phyloP scores from a whole-genome alignment of 2,797 vertebrate genomes.

The Heterohyrax brucei region DNA sequence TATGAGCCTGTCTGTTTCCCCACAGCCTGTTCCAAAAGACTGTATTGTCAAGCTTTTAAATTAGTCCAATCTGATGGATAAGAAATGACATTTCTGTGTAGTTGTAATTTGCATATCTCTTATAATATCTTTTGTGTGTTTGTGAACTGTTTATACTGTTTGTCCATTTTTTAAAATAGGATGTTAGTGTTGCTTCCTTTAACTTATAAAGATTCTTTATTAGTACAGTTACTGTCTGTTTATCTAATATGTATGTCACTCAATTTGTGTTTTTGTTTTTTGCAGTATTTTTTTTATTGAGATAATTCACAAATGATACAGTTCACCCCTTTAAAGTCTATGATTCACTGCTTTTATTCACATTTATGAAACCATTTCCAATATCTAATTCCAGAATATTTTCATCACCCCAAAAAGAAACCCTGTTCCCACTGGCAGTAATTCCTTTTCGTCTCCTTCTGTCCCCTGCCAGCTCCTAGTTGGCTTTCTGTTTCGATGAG shows the following conservation, averaged over 20 bases:
- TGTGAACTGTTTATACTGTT: not conserved
- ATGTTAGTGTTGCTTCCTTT: constrained; percentile 18
- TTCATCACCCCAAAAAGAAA: too few species aligned
- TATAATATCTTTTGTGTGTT: constrained; percentile 60
- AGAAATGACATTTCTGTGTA: not conserved
- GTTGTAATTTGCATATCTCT: constrained; percentile 54
- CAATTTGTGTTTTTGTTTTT: constrained; percentile 37
- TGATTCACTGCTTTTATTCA: too few species aligned
- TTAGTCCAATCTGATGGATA: not conserved
- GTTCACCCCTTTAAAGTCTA: too few species aligned
- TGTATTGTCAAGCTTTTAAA: not conserved
- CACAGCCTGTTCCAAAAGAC: not conserved
- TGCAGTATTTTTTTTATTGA: not conserved
- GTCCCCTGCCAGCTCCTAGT: not conserved
- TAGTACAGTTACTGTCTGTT: not conserved
- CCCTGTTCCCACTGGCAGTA: not conserved
- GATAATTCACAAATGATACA: not conserved
- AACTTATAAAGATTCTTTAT: constrained; percentile 19
- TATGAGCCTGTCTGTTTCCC: not conserved
- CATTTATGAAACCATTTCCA: too few species aligned
- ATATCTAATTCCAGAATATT: too few species aligned
- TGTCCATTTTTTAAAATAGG: constrained; percentile 32
- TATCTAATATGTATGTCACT: not conserved
- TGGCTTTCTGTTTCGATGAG: not conserved
- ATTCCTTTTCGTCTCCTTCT: not conserved